Conservation (phyloP, 37 sponge, comb jelly and placozoan genomes). For the Cladorhizidae sp. region DNA sequence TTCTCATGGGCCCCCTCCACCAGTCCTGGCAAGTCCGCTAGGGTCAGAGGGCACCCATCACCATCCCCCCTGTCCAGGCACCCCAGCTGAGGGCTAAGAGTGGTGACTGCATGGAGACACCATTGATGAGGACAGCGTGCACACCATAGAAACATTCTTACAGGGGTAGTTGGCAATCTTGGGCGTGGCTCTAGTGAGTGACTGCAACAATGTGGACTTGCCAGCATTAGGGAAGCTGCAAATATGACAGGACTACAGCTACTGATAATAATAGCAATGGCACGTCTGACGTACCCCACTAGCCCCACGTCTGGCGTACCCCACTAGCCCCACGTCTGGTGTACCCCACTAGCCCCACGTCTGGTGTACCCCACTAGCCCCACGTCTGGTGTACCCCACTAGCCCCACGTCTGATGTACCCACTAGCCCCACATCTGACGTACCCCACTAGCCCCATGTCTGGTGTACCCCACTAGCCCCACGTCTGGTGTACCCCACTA, state of each 20-base stretch:
- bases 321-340: too few relatives aligned
- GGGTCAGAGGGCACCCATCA: constrained; percentile 14
- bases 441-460: too few relatives aligned
- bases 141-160: constrained; percentile 8
- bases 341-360: too few relatives aligned
- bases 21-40: constrained; percentile 88
- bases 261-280: too few relatives aligned
- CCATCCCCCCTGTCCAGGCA: not conserved
- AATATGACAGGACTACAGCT: not conserved
- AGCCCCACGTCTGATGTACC: too few relatives aligned
- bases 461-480: too few relatives aligned
- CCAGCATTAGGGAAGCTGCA: constrained; percentile 90
- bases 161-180: constrained; percentile 86
- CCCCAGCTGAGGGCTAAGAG: constrained; percentile 67
- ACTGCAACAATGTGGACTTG: constrained; percentile 77
- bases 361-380: too few relatives aligned
- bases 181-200: constrained; percentile 66
- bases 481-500: too few relatives aligned
- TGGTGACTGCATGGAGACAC: constrained; percentile 54
- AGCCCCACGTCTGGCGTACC: too few relatives aligned
- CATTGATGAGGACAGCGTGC: not conserved
- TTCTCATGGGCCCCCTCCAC: constrained; percentile 83
- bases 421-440: too few relatives aligned
- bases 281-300: too few relatives aligned
- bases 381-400: too few relatives aligned